Conservation (phyloP, 1,140 invertebrate species). For the Zaprionus africanus region DNA sequence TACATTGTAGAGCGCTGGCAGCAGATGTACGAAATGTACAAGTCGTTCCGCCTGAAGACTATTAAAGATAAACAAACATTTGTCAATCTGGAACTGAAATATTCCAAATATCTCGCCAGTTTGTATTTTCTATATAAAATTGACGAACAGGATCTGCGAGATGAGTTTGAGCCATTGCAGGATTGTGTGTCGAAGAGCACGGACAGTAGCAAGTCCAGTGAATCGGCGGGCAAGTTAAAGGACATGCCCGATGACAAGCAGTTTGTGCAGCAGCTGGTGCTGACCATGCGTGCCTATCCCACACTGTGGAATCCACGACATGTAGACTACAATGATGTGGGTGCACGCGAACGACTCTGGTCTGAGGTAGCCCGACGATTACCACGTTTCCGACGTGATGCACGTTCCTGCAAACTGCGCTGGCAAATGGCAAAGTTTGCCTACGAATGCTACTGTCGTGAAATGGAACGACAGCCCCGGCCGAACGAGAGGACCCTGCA, state of each 20-base stretch:
- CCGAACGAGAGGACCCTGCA: conserved; percentile 64
- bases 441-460: conserved; percentile 71
- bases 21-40: conserved; percentile 83
- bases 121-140: conserved; percentile 80
- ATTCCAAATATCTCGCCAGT: conserved; percentile 77
- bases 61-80: conserved; percentile 69
- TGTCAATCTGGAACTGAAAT: conserved; percentile 75
- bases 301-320: conserved; percentile 71
- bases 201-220: background rate
- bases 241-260: conserved; percentile 79
- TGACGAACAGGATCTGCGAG: conserved; percentile 74
- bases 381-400: conserved; percentile 69
- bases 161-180: conserved; percentile 72
- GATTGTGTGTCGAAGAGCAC: conserved; percentile 45
- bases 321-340: conserved; percentile 70
- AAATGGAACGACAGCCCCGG: conserved; percentile 54
- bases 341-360: conserved; percentile 67
- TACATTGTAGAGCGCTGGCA: conserved; percentile 78
- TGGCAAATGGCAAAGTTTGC: conserved; percentile 80
- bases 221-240: conserved; percentile 52
- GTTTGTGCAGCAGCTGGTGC: conserved; percentile 66
- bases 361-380: conserved; percentile 63
- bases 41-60: conserved; percentile 75
- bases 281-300: conserved; percentile 63
- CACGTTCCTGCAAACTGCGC: conserved; percentile 63